phyloP scores from a whole-genome alignment of 2,113 vertebrate species.

The Poeciliopsis retropinna region DNA sequence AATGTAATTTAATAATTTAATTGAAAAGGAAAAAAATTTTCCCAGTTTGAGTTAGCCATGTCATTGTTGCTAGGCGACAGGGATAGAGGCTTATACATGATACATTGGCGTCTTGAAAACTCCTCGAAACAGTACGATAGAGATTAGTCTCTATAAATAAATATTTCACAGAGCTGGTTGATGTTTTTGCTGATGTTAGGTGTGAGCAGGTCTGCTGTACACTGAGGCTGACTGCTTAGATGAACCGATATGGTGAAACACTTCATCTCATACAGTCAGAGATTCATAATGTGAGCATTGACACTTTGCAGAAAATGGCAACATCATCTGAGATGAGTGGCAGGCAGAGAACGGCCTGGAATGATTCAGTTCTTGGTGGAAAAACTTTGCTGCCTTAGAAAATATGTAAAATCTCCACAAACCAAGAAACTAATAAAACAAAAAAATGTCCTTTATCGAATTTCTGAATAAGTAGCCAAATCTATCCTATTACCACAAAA shows the following conservation, averaged over 20 bases:
- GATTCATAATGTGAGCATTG: no score
- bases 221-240: not conserved
- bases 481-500: not conserved
- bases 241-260: not conserved
- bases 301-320: not conserved
- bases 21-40: no score
- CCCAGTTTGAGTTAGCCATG: no score
- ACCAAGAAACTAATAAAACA: no score
- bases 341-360: not conserved
- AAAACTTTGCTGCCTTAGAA: not conserved
- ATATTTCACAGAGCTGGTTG: not conserved
- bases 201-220: not conserved
- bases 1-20: no score
- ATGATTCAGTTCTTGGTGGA: not conserved
- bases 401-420: not conserved
- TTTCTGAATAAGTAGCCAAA: not conserved
- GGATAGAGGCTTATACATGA: no score
- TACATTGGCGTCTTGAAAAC: no score
- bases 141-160: not conserved
- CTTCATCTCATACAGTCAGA: not conserved
- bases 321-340: not conserved
- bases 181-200: not conserved
- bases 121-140: no score
- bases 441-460: not conserved
- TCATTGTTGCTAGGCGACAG: no score